A percentile compares a stretch with the other conserved stretches of the same genome.
phyloP scores from a whole-genome alignment of 2,888 invertebrate genomes.

The Cerastoderma edule region DNA sequence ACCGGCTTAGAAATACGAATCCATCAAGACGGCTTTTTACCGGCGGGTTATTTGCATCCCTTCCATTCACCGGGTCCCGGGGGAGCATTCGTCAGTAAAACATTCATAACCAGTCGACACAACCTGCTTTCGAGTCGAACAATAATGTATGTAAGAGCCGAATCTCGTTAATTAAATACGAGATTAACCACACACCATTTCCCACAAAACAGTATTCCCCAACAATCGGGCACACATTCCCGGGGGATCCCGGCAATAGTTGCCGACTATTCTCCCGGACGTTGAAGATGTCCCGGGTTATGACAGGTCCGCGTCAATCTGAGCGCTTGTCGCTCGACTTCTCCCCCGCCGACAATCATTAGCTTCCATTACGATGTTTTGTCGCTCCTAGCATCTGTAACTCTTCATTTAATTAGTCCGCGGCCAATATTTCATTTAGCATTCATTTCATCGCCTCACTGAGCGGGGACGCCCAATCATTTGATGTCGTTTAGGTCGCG shows the following conservation, averaged over 20 bases:
- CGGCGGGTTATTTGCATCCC: slow-evolving; percentile 16
- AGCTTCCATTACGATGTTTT: slow-evolving; percentile 58
- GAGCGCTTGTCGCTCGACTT: slow-evolving; percentile 34
- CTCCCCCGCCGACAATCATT: slow-evolving; percentile 50
- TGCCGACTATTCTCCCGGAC: slow-evolving; percentile 14
- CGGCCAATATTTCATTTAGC: slow-evolving; percentile 52
- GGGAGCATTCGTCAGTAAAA: slow-evolving; percentile 54
- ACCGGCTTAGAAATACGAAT: slow-evolving; percentile 3
- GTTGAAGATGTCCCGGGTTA: slow-evolving; percentile 49
- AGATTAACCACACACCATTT: slow-evolving; percentile 58
- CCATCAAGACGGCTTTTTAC: neutral
- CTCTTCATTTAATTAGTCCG: slow-evolving; percentile 62
- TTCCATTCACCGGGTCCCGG: slow-evolving; percentile 25
- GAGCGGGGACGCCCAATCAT: slow-evolving; percentile 51
- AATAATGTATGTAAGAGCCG: slow-evolving; percentile 58
- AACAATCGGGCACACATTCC: slow-evolving; percentile 33
- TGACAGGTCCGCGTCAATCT: slow-evolving; percentile 49
- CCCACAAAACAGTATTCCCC: slow-evolving; percentile 26
- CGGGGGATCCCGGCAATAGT: slow-evolving; percentile 8
- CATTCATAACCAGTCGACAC: slow-evolving; percentile 52
- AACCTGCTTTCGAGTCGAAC: slow-evolving; percentile 48
- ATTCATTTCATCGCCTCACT: slow-evolving; percentile 45
- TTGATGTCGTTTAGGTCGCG: slow-evolving; percentile 51
- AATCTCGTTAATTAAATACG: slow-evolving; percentile 51
- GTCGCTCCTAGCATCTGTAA: slow-evolving; percentile 57